Conservation (phyloP, 2,113 vertebrate genomes). For the Lasiurus cinereus region DNA sequence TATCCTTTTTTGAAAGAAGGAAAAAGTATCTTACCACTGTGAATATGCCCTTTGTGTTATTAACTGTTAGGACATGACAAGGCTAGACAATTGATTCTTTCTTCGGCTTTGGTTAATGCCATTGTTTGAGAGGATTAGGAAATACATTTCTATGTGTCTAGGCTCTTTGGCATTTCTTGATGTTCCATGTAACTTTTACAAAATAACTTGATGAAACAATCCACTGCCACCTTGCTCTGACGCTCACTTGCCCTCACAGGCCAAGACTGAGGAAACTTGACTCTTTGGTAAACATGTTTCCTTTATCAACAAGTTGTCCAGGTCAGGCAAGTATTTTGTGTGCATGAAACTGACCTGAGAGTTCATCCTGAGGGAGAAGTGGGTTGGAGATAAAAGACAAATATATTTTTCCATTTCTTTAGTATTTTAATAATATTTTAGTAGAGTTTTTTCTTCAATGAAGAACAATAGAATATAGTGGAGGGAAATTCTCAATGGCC, state of each 20-base stretch:
- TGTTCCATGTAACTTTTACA: background rate
- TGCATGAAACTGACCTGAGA: background rate
- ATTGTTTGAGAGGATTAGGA: constrained; percentile 57
- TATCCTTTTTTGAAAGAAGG: background rate
- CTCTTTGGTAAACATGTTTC: background rate
- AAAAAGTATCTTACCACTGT: background rate
- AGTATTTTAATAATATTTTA: constrained; percentile 51
- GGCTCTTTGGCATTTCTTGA: constrained; percentile 12
- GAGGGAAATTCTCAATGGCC: background rate
- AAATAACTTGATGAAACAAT: background rate
- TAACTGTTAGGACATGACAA: constrained; percentile 40
- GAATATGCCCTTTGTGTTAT: constrained; percentile 54
- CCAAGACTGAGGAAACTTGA: background rate
- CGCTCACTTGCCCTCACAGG: background rate
- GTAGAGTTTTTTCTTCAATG: background rate
- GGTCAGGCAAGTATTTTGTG: background rate
- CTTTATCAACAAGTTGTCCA: background rate
- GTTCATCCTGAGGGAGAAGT: background rate
- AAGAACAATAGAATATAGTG: background rate
- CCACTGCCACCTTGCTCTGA: background rate
- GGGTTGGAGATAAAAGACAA: background rate
- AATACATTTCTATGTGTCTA: background rate
- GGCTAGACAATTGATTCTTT: constrained; percentile 63
- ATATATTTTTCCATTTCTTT: constrained; percentile 19
- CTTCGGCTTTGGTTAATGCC: constrained; percentile 20